A percentile compares a stretch with the other conserved stretches of the same genome.
Evolutionary conservation across 2,888 invertebrate species (phyloP).

Genomic region (Luperina testacea): DNA sequence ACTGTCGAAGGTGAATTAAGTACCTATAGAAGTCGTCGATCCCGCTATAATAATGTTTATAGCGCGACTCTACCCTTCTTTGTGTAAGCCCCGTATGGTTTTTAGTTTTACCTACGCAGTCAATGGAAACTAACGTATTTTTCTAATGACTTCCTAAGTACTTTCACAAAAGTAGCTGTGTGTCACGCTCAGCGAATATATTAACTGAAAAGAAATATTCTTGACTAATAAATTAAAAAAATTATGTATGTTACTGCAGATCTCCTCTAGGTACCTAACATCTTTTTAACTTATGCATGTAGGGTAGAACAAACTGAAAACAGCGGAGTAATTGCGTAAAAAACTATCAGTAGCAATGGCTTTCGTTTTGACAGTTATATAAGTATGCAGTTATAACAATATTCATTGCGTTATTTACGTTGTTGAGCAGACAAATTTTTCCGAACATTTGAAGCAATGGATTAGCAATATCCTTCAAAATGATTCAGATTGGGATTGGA

Average conservation of each 20-base stretch:
- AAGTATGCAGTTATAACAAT: too few species aligned
- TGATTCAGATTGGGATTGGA: neutral
- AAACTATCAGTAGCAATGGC: too few species aligned
- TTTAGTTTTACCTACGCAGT: neutral
- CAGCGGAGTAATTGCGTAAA: too few species aligned
- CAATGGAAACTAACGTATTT: constrained; percentile 16
- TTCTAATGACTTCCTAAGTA: constrained; percentile 8
- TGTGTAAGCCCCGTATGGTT: constrained; percentile 9
- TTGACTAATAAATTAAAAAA: too few species aligned
- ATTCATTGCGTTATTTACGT: too few species aligned
- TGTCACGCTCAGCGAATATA: neutral
- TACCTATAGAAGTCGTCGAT: neutral
- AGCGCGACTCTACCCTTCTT: neutral
- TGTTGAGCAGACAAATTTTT: neutral
- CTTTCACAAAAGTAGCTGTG: neutral
- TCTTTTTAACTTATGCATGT: neutral
- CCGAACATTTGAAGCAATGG: neutral
- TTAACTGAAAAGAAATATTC: neutral
- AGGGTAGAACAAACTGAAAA: neutral
- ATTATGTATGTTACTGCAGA: neutral
- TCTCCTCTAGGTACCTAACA: neutral
- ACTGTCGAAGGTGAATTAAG: constrained; percentile 1
- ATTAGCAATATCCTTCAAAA: neutral
- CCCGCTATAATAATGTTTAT: constrained; percentile 12
- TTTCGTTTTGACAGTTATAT: too few species aligned